phyloP scores from a whole-genome alignment of 2,797 vertebrate genomes.

The Amblyraja radiata region DNA sequence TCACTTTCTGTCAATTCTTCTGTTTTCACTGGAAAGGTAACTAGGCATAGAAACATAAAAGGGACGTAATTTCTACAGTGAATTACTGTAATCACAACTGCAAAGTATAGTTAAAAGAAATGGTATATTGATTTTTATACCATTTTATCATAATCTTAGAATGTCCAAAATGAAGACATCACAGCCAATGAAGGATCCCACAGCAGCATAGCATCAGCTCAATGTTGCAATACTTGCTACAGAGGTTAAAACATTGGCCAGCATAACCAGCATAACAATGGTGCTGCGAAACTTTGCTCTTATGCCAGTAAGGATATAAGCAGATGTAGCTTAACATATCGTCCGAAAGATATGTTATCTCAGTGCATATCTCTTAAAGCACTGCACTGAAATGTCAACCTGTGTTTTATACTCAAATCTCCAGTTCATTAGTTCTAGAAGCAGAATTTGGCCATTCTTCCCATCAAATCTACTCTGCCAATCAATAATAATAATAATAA shows the following conservation, averaged over 20 bases:
- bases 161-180: background rate
- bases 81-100: background rate
- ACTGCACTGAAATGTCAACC: background rate
- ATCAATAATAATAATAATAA: no score
- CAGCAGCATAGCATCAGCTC: background rate
- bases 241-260: background rate
- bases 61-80: background rate
- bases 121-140: background rate
- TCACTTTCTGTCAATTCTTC: conserved; percentile 56
- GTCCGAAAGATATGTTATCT: background rate
- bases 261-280: background rate
- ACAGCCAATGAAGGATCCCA: background rate
- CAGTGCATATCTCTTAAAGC: background rate
- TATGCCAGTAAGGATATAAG: background rate
- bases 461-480: no score
- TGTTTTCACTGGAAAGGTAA: background rate
- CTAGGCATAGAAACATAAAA: background rate
- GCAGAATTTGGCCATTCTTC: no score
- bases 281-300: background rate
- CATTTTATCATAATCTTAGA: background rate
- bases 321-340: background rate
- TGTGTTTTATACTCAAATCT: background rate
- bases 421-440: background rate
- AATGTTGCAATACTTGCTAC: background rate
- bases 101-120: background rate